phyloP scores from a whole-genome alignment of 2,797 vertebrate species.

The Argentina silus region DNA sequence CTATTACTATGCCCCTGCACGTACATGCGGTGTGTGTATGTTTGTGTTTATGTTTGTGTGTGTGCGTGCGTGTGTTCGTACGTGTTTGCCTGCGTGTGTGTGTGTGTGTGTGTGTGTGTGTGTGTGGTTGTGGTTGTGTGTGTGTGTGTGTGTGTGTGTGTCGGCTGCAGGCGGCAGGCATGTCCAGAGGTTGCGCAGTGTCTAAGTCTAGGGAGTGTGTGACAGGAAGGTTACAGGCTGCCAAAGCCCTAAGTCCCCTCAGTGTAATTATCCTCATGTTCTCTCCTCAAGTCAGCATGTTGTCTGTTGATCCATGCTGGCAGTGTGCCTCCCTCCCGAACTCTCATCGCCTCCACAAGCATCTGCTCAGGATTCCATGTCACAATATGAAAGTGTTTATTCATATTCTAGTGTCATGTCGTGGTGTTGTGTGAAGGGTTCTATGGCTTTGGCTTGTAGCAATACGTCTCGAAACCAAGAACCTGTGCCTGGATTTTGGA shows the following conservation, averaged over 20 bases:
- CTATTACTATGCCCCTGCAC: no score
- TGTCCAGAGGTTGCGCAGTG: background rate
- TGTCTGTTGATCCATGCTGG: constrained; percentile 45
- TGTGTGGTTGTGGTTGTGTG: background rate
- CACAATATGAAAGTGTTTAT: constrained; percentile 24
- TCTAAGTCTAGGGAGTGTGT: background rate
- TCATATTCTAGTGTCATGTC: constrained; percentile 36
- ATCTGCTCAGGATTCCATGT: constrained; percentile 48
- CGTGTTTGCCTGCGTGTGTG: background rate
- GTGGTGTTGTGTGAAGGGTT: constrained; percentile 19
- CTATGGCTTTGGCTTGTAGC: background rate
- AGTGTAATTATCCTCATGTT: constrained; percentile 49
- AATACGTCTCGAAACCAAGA: background rate
- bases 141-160: background rate
- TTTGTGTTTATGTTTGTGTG: background rate
- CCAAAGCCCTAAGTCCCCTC: constrained; percentile 26
- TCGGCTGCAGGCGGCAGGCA: background rate
- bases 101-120: background rate
- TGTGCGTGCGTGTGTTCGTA: background rate
- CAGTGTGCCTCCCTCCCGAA: constrained; percentile 32
- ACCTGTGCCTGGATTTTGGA: background rate
- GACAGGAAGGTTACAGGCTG: constrained; percentile 17
- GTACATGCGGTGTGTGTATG: no score
- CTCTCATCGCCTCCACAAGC: constrained; percentile 3
- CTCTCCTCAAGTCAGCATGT: constrained; percentile 47